These are phyloP conservation scores for Cyprinodon tularosa DNA, from an alignment of 2,113 vertebrate genomes.

Conservation along the genomic window DNA sequence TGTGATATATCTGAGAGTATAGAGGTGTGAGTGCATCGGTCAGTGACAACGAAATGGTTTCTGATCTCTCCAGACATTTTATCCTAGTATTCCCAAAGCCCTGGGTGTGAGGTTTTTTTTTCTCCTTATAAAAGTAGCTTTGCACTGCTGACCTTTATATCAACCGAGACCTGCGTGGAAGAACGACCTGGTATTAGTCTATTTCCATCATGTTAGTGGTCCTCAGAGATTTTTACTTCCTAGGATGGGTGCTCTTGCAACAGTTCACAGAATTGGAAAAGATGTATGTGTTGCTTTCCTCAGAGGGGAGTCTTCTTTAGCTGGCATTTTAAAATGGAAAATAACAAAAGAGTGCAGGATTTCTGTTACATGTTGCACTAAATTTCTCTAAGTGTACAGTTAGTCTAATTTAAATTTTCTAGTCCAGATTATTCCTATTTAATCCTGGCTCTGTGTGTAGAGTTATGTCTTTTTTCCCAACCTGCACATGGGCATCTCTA, in stretches of 20 bases:
- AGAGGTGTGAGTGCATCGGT: slow-evolving; percentile 5
- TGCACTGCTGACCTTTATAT: slow-evolving; percentile 41
- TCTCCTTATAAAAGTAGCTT: slow-evolving; percentile 16
- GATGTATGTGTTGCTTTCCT: not conserved
- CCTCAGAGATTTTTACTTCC: slow-evolving; percentile 6
- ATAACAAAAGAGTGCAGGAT: too few species aligned
- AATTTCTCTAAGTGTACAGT: too few species aligned
- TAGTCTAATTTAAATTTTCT: too few species aligned
- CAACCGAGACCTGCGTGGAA: slow-evolving; percentile 13
- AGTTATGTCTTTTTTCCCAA: too few species aligned
- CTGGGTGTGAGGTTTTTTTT: slow-evolving; percentile 25
- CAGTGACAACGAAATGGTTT: slow-evolving; percentile 12
- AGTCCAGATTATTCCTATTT: too few species aligned
- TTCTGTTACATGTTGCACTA: too few species aligned
- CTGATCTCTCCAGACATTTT: slow-evolving; percentile 23
- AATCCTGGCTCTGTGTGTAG: too few species aligned
- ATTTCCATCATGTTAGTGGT: slow-evolving; percentile 11
- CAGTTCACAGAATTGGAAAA: not conserved
- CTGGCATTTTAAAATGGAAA: too few species aligned
- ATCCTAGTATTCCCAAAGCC: slow-evolving; percentile 41
- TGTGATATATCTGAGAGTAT: not conserved
- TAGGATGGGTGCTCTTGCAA: not conserved
- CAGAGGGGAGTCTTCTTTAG: too few species aligned
- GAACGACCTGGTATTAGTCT: slow-evolving; percentile 16
- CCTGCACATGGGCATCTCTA: too few species aligned